Base-by-base conservation (phyloP, 2,113 vertebrate genomes). In the Tricholaema leucomelas region DNA sequence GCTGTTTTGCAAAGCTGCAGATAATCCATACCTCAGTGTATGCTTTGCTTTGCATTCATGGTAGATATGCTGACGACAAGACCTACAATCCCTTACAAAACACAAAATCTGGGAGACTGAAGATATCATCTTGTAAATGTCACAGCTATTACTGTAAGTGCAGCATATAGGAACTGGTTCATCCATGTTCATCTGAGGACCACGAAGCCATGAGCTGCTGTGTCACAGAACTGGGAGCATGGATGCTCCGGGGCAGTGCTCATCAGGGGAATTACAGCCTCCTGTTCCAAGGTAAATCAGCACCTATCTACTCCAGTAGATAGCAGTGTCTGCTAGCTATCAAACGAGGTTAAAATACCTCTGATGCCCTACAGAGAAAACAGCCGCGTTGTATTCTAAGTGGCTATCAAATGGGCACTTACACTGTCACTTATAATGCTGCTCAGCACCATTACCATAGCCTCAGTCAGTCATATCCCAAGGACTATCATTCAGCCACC, bases 381-480 rank as follows among this genome's bases (percentile, higher is more conserved):
- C 40, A 40, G 40, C 40, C 40, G 15, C 15, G 40, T 15, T 40
- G 15, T 40, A 40, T 40, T 40, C 40, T 15, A 64, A 1, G 31
- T 44, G 60, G 61, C 64, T 78, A 2, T 69, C 42, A 18, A 6
- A 33, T 10, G 36, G 64, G 55, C 56, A 20, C 12, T 40, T 31
- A 2, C 0, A 15, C 21, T 23, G 13, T 65, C 28, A 9, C 5
- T n/a, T 60, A 3, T 8, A 21, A 40, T 36, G 24, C 46, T 13
- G 21, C n/a, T 24, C 33, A 52, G 77, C 60, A 30, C n/a, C 63
- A 14, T 27, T 60, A 9, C 31, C 21, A 20, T 13, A 55, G 40
- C 5, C 31, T 48, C 42, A 27, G 70, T 44, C 25, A 38, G 36
- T 40, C 25, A 40, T 58, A 30, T 18, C 46, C 4, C 9, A 15